These are phyloP conservation scores for Amiota communis DNA, from an alignment of 2,888 invertebrate genomes.

Conservation along the genomic window DNA sequence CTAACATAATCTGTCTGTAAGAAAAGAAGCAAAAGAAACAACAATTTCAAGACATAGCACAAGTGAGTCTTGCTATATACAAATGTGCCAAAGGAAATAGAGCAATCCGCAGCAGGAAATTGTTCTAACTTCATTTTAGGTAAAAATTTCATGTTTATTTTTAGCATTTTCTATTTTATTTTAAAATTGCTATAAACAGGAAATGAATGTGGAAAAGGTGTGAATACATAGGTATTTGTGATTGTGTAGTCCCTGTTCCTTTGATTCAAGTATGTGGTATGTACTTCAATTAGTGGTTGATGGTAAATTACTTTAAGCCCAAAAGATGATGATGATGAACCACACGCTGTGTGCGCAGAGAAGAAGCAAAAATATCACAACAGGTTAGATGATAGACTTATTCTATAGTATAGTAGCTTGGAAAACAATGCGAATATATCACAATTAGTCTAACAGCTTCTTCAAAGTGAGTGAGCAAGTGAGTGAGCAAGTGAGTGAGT, in stretches of 20 bases:
- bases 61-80: background rate
- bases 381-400: too few relatives aligned
- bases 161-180: background rate
- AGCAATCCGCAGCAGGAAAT: slow-evolving; percentile 70
- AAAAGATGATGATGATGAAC: too few relatives aligned
- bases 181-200: slow-evolving; percentile 25
- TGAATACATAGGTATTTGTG: background rate
- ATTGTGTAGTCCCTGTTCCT: too few relatives aligned
- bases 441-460: slow-evolving; percentile 69
- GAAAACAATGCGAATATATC: slow-evolving; percentile 43
- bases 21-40: slow-evolving; percentile 1
- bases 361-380: background rate
- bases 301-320: background rate
- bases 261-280: background rate
- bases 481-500: slow-evolving; percentile 38
- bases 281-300: background rate
- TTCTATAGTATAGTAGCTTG: too few relatives aligned
- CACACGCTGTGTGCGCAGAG: slow-evolving; percentile 10
- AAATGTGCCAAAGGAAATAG: slow-evolving; percentile 63
- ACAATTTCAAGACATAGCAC: too few relatives aligned
- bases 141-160: slow-evolving; percentile 17
- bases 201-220: slow-evolving; percentile 36
- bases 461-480: slow-evolving; percentile 26
- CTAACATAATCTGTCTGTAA: slow-evolving; percentile 59
- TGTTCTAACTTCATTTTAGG: slow-evolving; percentile 57